Base-by-base conservation (phyloP, 2,888 invertebrate genomes). In the Alentia gelatinosa region DNA sequence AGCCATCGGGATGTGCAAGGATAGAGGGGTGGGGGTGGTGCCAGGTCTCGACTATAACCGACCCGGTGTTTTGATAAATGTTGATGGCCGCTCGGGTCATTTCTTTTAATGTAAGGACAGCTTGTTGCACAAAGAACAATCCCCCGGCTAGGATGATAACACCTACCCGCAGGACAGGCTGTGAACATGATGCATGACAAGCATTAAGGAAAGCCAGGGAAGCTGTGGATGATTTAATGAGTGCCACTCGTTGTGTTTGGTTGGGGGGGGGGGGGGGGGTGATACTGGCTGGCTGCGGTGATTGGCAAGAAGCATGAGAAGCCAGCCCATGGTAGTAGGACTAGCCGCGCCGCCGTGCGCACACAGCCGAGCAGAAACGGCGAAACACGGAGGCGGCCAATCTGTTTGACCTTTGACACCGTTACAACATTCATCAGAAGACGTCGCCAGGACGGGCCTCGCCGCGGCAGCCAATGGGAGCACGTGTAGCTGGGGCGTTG, bases 331-430 rank as follows among this genome's bases (percentile, higher is more conserved):
- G n/a, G n/a, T n/a, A n/a, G n/a, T n/a, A n/a, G n/a, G n/a, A n/a
- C 68, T 3, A 30, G 33, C n/a, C n/a, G 12, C 68, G 30, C 26
- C 30, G 30, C 68, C 68, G 33, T 26, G 39, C 79, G 79, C 79
- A 39, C 79, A 86, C 86, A 42, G 86, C 50, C 86, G 47, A 47
- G 86, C 86, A 86, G 86, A 86, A 86, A 86, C 86, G 50, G 86
- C 86, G 33, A 86, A 86, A 86, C 86, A 86, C 86, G 50, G 86
- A 47, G 86, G 86, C 86, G 86, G 86, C 42, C 86, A 79, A 86
- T 86, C 86, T 86, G 47, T 86, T 86, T 86, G 86, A 86, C 86
- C 86, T 86, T 50, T 86, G 86, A 86, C 86, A 86, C 86, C 86
- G 86, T 47, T 86, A 86, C 86, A 86, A 86, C 86, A 50, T 86